These are phyloP conservation scores for Trachurus trachurus DNA, from an alignment of 2,797 vertebrate species.

Conservation along the genomic window DNA sequence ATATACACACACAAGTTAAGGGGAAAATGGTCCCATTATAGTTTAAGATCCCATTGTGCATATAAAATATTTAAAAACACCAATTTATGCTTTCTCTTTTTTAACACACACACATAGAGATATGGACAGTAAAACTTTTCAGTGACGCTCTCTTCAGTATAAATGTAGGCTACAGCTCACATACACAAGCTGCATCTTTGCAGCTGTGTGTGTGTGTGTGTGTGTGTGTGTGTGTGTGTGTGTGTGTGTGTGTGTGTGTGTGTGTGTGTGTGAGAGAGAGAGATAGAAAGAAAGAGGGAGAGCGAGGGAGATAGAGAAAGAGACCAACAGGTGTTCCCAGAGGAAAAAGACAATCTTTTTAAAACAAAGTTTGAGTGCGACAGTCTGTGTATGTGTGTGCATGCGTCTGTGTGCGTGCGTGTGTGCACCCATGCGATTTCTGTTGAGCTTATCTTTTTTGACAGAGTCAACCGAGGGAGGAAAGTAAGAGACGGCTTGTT, in stretches of 20 bases:
- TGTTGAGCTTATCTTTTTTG: conserved; percentile 30
- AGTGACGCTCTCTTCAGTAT: background rate
- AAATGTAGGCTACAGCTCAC: conserved; percentile 16
- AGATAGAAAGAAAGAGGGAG: background rate
- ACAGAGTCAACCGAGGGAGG: conserved; percentile 12
- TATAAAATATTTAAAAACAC: background rate
- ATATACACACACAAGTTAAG: too few relatives aligned
- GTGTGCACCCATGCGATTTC: background rate
- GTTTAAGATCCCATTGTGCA: too few relatives aligned
- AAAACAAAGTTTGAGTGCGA: conserved; percentile 53
- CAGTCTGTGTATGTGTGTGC: background rate
- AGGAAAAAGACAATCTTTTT: conserved; percentile 30
- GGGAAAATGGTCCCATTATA: too few relatives aligned
- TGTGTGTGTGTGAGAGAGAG: background rate
- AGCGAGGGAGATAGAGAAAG: background rate
- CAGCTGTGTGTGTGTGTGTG: conserved; percentile 3
- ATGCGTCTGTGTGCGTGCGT: background rate
- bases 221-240: background rate
- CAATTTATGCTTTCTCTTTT: background rate
- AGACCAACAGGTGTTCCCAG: conserved; percentile 69
- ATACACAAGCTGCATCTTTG: conserved; percentile 14
- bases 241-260: background rate
- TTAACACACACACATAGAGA: background rate
- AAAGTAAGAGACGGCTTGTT: conserved; percentile 18
- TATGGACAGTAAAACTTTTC: conserved; percentile 36